Conservation (phyloP, 2,888 invertebrate species). For the Netelia virgata region DNA sequence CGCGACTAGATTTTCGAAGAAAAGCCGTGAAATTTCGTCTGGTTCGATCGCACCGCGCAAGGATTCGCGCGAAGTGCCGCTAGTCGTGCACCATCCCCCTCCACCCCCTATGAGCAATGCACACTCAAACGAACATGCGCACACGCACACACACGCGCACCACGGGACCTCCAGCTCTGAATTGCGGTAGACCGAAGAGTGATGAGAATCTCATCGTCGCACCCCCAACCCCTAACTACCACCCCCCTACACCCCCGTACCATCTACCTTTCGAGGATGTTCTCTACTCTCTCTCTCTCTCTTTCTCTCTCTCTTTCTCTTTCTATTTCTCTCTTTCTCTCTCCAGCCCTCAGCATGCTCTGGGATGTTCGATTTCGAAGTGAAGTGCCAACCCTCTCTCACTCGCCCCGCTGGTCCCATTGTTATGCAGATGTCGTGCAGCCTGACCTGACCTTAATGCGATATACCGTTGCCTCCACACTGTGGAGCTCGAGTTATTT, state of each 20-base stretch:
- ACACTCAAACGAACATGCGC: neutral
- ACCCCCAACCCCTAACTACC: slow-evolving; percentile 1
- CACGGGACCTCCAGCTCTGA: neutral
- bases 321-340: slow-evolving; percentile 42
- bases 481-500: slow-evolving; percentile 30
- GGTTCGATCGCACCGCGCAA: no score
- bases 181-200: slow-evolving; percentile 62
- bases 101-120: neutral
- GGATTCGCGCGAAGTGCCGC: neutral
- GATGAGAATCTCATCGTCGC: slow-evolving; percentile 62
- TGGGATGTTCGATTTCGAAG: slow-evolving; percentile 52
- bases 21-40: neutral
- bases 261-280: slow-evolving; percentile 44
- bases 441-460: slow-evolving; percentile 54
- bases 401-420: slow-evolving; percentile 41
- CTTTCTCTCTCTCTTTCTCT: no score
- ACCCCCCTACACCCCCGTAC: neutral
- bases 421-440: slow-evolving; percentile 61
- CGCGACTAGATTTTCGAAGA: neutral
- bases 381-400: slow-evolving; percentile 37
- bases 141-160: slow-evolving; percentile 4
- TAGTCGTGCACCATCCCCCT: neutral
- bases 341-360: neutral
- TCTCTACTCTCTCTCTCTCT: slow-evolving; percentile 44
- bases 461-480: slow-evolving; percentile 45